Evolutionary conservation across 2,797 vertebrate genomes (phyloP), one percentile per base, ranked within the genome.

Genomic region (Gadopsis bispinosus): DNA sequence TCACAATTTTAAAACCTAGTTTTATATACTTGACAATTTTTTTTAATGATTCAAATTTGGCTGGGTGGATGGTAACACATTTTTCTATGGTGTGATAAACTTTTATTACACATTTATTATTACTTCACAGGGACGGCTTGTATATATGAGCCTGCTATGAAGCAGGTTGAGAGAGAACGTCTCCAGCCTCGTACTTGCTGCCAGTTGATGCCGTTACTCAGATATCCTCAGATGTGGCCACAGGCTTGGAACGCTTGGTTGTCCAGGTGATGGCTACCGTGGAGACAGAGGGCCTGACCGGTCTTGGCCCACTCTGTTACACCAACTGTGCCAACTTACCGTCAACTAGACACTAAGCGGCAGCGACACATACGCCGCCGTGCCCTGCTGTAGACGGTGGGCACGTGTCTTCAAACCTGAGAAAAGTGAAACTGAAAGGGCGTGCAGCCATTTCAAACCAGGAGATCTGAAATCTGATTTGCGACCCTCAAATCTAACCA

Each of bases 201-300:
- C 83, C 85, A 89, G 84, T 75, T 87, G 81, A 87, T 78, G 86
- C 70, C 68, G 35, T 76, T 83, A 19, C 81, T 86, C 71, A 55
- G 75, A 80, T 86, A 20, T 47, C 63, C 70, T 89, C 66, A 74
- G 75, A 90, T 87, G 85, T 87, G 79, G 86, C 93, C 76, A 71
- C 48, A 47, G 90, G 92, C 84, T 62, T 77, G 81, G 86, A 87
- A 88, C 47, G 80, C 88, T 88, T 73, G 81, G 77, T 81, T 83
- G 83, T 92, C 89, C 94, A 94, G 91, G 89, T 94, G 93, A 93
- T 45, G 86, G 81, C 84, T 55, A 73, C 84, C 62, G 45, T 67
- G 68, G 85, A 89, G 93, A 92, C 91, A 92, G 87, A 84, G 91
- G 92, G 75, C 87, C 84, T 90, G 92, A 92, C 92, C 83, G 73